Percentiles rank a stretch among this genome's conserved stretches.
Conservation (phyloP, 2,888 invertebrate genomes). For the Hanleya hanleyi region DNA sequence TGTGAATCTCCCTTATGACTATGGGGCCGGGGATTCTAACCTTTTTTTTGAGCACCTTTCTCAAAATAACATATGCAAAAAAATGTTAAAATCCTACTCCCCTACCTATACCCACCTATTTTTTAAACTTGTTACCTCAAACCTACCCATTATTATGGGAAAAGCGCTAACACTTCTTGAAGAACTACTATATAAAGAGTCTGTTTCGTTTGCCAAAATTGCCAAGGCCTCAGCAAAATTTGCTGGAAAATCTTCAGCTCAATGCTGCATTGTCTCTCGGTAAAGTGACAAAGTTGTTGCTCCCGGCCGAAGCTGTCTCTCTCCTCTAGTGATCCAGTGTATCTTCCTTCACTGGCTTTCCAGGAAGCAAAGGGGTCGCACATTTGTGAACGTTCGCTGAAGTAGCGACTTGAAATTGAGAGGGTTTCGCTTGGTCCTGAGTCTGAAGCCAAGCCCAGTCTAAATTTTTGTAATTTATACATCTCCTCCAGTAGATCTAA, state of each 20-base stretch:
- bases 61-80: too few relatives aligned
- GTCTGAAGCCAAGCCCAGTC: neutral
- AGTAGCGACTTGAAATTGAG: neutral
- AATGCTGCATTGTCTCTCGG: neutral
- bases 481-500: too few relatives aligned
- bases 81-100: too few relatives aligned
- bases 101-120: too few relatives aligned
- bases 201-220: too few relatives aligned
- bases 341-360: neutral
- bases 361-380: neutral
- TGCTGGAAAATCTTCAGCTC: neutral
- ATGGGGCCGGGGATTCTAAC: too few relatives aligned
- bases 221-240: neutral
- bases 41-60: too few relatives aligned
- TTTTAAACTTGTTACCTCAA: too few relatives aligned
- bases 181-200: too few relatives aligned
- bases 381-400: neutral
- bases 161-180: too few relatives aligned
- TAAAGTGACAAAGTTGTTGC: neutral
- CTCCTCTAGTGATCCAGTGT: neutral
- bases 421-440: neutral
- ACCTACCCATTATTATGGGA: too few relatives aligned
- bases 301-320: constrained; percentile 1
- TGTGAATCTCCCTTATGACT: too few relatives aligned
- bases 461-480: neutral